Evolutionary conservation across 2,888 invertebrate species (phyloP).

Genomic region (Euplexia lucipara): DNA sequence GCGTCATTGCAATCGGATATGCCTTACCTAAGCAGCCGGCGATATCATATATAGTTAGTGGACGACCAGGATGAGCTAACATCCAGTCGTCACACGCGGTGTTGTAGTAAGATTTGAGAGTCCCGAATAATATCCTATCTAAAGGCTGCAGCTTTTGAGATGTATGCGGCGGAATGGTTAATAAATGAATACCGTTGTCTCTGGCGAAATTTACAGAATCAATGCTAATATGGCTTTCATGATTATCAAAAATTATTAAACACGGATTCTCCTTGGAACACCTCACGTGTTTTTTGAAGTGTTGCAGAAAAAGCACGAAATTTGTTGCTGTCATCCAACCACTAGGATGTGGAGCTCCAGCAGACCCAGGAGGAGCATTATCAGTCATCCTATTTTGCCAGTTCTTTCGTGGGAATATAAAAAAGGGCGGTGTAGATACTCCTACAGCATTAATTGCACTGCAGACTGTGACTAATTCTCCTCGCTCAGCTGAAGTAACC

Average conservation of each 20-base stretch:
- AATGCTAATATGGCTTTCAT: slow-evolving; percentile 3
- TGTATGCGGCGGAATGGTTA: neutral
- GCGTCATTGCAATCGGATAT: slow-evolving; percentile 2
- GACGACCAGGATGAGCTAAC: neutral
- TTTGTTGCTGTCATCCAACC: slow-evolving; percentile 10
- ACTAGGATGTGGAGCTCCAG: slow-evolving; percentile 2
- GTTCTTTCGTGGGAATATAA: slow-evolving; percentile 4
- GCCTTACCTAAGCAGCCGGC: slow-evolving; percentile 7
- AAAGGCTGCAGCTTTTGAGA: slow-evolving; percentile 6
- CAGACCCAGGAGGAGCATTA: neutral
- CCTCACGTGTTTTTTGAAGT: slow-evolving; percentile 2
- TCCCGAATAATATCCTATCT: slow-evolving; percentile 3
- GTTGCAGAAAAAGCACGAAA: slow-evolving; percentile 1
- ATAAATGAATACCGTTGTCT: neutral
- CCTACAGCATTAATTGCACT: slow-evolving; percentile 5
- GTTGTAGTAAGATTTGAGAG: slow-evolving; percentile 2
- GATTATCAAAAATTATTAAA: slow-evolving; percentile 6
- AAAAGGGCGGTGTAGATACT: neutral
- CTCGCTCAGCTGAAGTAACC: slow-evolving; percentile 9
- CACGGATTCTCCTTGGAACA: slow-evolving; percentile 2
- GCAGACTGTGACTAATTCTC: slow-evolving; percentile 5
- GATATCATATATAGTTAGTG: slow-evolving; percentile 1
- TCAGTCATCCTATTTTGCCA: slow-evolving; percentile 1
- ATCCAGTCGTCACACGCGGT: slow-evolving; percentile 8
- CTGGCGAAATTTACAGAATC: slow-evolving; percentile 8